Evolutionary conservation across 2,113 vertebrate genomes (phyloP).

Genomic region (Brachirus orientalis): DNA sequence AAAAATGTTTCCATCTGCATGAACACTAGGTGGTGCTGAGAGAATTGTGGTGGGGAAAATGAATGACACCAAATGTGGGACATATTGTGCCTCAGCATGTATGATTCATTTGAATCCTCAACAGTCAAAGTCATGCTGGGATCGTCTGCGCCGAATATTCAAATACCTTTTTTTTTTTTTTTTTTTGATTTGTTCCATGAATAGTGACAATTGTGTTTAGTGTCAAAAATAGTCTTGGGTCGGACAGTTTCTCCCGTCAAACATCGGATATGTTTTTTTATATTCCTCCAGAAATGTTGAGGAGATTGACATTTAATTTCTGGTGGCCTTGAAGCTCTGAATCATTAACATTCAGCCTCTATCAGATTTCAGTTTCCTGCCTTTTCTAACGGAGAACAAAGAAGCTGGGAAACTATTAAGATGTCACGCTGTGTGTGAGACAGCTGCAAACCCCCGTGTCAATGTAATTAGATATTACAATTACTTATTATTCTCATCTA

Average conservation of each 20-base stretch:
- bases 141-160: slow-evolving; percentile 1
- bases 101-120: slow-evolving; percentile 16
- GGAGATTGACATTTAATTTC: slow-evolving; percentile 10
- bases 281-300: slow-evolving; percentile 7
- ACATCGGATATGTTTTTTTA: slow-evolving; percentile 10
- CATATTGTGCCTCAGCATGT: slow-evolving; percentile 4
- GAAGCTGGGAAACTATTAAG: slow-evolving; percentile 34
- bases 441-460: slow-evolving; percentile 54
- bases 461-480: slow-evolving; percentile 70
- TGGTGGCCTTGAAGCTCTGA: slow-evolving; percentile 3
- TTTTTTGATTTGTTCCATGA: not conserved
- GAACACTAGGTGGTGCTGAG: slow-evolving; percentile 73
- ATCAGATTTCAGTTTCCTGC: slow-evolving; percentile 25
- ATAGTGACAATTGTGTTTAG: not conserved
- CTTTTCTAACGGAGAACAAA: slow-evolving; percentile 43
- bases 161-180: not conserved
- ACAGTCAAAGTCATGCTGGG: not conserved
- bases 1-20: not conserved
- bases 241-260: slow-evolving; percentile 1
- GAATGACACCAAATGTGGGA: not conserved
- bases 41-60: slow-evolving; percentile 13
- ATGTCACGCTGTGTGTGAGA: slow-evolving; percentile 35
- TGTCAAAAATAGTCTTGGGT: no score
- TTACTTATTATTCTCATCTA: slow-evolving; percentile 53
- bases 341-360: slow-evolving; percentile 1